These are phyloP conservation scores for Hirtodrosophila histrioides DNA, from an alignment of 2,888 invertebrate species.

Conservation along the genomic window DNA sequence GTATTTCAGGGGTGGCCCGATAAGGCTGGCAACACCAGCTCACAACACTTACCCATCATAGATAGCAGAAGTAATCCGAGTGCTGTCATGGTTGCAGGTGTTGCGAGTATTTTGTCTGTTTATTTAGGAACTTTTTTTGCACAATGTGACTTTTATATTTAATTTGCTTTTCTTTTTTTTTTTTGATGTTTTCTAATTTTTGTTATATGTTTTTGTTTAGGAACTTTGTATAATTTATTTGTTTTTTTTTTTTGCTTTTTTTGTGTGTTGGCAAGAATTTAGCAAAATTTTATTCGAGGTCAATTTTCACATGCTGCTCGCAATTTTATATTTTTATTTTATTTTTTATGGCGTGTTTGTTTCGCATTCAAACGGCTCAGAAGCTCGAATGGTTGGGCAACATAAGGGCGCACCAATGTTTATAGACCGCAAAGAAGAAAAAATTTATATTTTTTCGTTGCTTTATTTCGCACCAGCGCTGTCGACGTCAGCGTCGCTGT, in stretches of 20 bases:
- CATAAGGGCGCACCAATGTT: conserved; percentile 69
- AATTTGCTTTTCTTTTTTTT: not conserved
- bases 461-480: conserved; percentile 48
- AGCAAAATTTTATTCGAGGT: conserved; percentile 39
- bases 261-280: conserved; percentile 63
- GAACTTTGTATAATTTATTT: conserved; percentile 22
- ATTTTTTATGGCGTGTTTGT: conserved; percentile 31
- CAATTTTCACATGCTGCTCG: conserved; percentile 45
- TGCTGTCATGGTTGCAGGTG: conserved; percentile 60
- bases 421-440: conserved; percentile 54
- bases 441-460: conserved; percentile 3
- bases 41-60: conserved; percentile 78
- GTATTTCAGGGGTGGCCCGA: conserved; percentile 52
- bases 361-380: conserved; percentile 45
- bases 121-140: conserved; percentile 56
- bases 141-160: conserved; percentile 3
- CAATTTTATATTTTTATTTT: conserved; percentile 1
- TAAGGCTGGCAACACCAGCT: conserved; percentile 23
- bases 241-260: conserved; percentile 19
- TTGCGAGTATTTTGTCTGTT: conserved; percentile 30
- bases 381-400: conserved; percentile 69
- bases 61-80: conserved; percentile 80
- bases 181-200: not conserved
- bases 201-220: conserved; percentile 20
- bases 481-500: conserved; percentile 58